Percentiles rank a stretch among this genome's conserved stretches.
These are phyloP conservation scores for Serranus cabrilla DNA, from an alignment of 2,797 vertebrate species.

Conservation along the genomic window DNA sequence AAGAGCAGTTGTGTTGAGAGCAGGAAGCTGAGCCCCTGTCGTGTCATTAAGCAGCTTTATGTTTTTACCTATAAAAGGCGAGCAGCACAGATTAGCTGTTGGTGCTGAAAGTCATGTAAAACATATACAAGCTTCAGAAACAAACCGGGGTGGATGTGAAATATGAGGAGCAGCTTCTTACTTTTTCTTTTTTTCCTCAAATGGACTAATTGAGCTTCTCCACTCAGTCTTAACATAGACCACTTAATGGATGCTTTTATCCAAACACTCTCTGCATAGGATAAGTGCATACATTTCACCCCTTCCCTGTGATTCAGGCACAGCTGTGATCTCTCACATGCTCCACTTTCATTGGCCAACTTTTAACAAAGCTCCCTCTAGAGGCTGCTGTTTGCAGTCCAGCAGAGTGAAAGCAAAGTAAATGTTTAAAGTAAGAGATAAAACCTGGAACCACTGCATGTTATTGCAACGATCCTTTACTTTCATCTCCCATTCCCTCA, in stretches of 20 bases:
- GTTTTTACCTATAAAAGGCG: not conserved
- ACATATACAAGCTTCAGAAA: not conserved
- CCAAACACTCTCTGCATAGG: slow-evolving; percentile 15
- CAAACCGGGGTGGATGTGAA: not conserved
- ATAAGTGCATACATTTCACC: slow-evolving; percentile 16
- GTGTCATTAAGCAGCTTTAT: not conserved
- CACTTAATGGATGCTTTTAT: slow-evolving; percentile 50
- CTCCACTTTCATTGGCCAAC: not conserved
- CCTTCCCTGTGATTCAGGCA: not conserved
- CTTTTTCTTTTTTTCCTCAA: not conserved
- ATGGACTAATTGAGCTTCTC: slow-evolving; percentile 38
- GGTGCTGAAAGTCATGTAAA: not conserved
- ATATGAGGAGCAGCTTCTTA: not conserved
- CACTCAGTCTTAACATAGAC: slow-evolving; percentile 6
- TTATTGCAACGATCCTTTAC: not conserved
- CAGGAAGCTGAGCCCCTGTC: not conserved
- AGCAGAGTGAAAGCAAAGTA: not conserved
- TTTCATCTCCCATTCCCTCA: not conserved
- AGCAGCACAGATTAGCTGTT: not conserved
- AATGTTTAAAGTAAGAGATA: not conserved
- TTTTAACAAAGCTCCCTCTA: slow-evolving; percentile 13
- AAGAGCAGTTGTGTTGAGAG: not conserved
- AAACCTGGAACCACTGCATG: not conserved
- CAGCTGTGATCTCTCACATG: slow-evolving; percentile 26
- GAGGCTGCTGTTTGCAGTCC: not conserved